Base-by-base conservation (phyloP, 2,113 vertebrate species). In the Gopherus evgoodei region DNA sequence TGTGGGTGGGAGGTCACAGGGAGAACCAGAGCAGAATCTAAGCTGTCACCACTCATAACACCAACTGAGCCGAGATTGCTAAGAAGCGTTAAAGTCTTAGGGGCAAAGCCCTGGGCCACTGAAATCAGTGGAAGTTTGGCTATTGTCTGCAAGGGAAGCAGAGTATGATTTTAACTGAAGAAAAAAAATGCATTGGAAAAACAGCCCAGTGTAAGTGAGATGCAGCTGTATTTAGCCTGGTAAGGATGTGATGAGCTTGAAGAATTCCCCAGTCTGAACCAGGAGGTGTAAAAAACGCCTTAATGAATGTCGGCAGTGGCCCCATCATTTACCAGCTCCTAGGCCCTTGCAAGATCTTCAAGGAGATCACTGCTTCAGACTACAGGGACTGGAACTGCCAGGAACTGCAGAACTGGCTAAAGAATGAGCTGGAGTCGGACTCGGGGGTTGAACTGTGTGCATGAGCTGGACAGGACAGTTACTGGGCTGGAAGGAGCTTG, bases 401-500 rank as follows among this genome's bases (percentile, higher is more conserved):
- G n/a, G 98, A 98, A 89, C 90, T 98, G 31, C 47, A 96, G 54
- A 98, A 90, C 69, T 98, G 98, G 97, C 49, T 98, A 81, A 96
- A 86, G 65, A 97, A 96, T 8, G 97, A 98, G 35, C 95, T 0
- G 97, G 89, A 91, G 98, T 88, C 98, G 97, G 97, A 95, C 93
- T 56, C 95, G 94, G 2, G 78, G 97, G 83, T 96, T 97, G 59
- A 95, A 97, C 81, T 95, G 95, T 25, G 95, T 98, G 50, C 98
- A 98, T 86, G 93, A 98, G 25, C 87, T 98, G 27, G 98, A 98
- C 83, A 97, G 97, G 94, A 97, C 93, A 97, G 98, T 98, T 98
- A 96, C n/a, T 54, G 27, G 7, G 8, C 5, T 21, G 13, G 53
- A 81, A 22, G 19, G 8, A 54, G 53, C 21, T 54, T 54, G 53